phyloP scores from a whole-genome alignment of 1,140 invertebrate species.

The Chionoecetes opilio region DNA sequence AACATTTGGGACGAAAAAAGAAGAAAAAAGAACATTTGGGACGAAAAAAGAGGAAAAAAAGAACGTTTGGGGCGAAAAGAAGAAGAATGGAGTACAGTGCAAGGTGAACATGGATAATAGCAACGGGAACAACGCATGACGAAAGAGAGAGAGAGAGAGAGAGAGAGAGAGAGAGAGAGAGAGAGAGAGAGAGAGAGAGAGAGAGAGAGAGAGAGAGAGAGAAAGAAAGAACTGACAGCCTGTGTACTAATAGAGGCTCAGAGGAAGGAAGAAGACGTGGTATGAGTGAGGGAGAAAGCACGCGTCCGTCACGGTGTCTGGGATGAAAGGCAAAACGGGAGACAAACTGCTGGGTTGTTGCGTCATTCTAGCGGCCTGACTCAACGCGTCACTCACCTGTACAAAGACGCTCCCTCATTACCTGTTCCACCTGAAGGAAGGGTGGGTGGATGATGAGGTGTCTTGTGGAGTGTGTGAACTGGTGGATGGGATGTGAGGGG shows the following conservation, averaged over 20 bases:
- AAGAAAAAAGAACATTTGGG: no score
- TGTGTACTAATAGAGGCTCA: background rate
- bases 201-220: no score
- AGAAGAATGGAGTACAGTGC: background rate
- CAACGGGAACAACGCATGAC: background rate
- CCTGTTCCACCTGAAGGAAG: background rate
- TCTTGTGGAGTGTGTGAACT: background rate
- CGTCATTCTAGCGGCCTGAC: background rate
- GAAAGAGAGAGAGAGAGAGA: background rate
- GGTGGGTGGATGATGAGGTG: background rate
- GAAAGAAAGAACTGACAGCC: background rate
- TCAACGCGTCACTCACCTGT: background rate
- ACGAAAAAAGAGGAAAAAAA: no score
- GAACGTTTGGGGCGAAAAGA: no score
- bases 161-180: no score
- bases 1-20: no score
- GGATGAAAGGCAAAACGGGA: background rate
- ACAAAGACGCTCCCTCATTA: background rate
- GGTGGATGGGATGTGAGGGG: background rate
- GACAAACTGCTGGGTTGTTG: background rate
- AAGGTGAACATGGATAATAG: background rate
- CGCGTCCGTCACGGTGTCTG: background rate
- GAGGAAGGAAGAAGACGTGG: background rate
- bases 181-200: no score
- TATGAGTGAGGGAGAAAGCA: background rate